Conservation (phyloP, 2,888 invertebrate species). For the Mesorhabditis sp. region DNA sequence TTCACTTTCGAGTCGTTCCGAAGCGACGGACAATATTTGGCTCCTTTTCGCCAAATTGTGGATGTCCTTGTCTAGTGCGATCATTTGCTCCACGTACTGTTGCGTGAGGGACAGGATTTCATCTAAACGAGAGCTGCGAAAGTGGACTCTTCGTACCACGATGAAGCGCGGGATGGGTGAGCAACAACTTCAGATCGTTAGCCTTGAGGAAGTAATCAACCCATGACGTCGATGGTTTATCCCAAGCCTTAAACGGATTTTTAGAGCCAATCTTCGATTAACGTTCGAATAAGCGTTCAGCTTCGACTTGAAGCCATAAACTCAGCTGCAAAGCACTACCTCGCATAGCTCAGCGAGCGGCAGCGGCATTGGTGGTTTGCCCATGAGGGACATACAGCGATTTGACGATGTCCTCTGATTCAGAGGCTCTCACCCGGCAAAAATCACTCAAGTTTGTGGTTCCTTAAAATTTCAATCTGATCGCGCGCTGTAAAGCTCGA, state of each 20-base stretch:
- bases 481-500: too few relatives aligned
- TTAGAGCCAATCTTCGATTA: too few relatives aligned
- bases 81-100: conserved; percentile 6
- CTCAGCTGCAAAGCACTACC: not conserved
- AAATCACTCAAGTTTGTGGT: too few relatives aligned
- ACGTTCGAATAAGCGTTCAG: not conserved
- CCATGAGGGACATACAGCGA: not conserved
- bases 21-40: not conserved
- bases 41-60: not conserved
- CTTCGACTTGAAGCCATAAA: not conserved
- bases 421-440: too few relatives aligned
- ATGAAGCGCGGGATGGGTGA: not conserved
- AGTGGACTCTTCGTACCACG: too few relatives aligned
- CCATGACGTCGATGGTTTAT: conserved; percentile 12
- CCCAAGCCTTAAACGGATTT: conserved; percentile 9
- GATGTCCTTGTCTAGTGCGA: not conserved
- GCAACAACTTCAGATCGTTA: not conserved
- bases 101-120: conserved; percentile 1
- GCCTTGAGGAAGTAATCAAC: conserved; percentile 12
- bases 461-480: too few relatives aligned
- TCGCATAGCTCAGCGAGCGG: not conserved
- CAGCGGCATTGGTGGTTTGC: not conserved
- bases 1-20: not conserved
- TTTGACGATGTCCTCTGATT: too few relatives aligned
- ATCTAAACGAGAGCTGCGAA: conserved; percentile 8